Evolutionary conservation across 2,113 vertebrate species (phyloP).

Genomic region (Chamaea fasciata): DNA sequence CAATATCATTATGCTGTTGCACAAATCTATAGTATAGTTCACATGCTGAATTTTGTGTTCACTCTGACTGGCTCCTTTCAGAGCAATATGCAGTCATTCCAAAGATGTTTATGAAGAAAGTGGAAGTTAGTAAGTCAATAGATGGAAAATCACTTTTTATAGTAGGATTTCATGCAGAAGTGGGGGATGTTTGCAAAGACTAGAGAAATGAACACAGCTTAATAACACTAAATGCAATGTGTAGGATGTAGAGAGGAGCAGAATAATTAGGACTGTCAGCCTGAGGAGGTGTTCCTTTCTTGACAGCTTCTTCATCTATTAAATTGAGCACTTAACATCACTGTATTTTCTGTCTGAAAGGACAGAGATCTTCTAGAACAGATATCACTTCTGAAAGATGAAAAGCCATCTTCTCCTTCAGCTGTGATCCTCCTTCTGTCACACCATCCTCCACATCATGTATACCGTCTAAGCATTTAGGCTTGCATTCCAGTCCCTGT

Average conservation of each 20-base stretch:
- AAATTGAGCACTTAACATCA: neutral
- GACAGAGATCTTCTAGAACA: neutral
- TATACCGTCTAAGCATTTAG: neutral
- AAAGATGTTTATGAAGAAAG: neutral
- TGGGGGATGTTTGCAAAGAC: neutral
- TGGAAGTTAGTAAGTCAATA: neutral
- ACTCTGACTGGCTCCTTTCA: neutral
- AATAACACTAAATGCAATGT: neutral
- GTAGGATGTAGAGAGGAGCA: neutral
- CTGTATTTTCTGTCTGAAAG: neutral
- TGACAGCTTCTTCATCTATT: neutral
- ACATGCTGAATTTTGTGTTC: neutral
- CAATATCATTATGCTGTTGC: neutral
- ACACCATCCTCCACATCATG: neutral
- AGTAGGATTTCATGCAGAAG: neutral
- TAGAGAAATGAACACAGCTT: neutral
- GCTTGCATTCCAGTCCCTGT: neutral
- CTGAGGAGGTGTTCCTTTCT: neutral
- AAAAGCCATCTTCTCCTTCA: neutral
- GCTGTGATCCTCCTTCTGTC: neutral
- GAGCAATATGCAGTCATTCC: neutral
- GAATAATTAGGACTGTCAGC: neutral
- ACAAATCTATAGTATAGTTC: neutral
- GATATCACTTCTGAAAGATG: neutral
- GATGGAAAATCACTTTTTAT: neutral